phyloP scores from a whole-genome alignment of 2,797 vertebrate species.

The Hoplostethus mediterraneus region DNA sequence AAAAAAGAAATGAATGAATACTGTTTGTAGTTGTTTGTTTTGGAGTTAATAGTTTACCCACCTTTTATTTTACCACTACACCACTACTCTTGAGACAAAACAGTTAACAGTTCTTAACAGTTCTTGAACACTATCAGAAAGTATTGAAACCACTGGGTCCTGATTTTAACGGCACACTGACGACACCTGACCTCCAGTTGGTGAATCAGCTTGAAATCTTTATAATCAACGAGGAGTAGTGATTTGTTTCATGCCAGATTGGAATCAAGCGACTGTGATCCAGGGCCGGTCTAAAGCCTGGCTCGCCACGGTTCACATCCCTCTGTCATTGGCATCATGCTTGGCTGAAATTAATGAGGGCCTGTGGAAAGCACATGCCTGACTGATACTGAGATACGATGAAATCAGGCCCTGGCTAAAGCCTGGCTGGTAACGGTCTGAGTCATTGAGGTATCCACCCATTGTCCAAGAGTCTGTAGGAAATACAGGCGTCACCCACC shows the following conservation, averaged over 20 bases:
- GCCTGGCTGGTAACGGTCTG: conserved; percentile 15
- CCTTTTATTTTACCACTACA: too few relatives aligned
- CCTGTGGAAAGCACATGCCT: conserved; percentile 17
- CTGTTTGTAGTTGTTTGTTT: too few relatives aligned
- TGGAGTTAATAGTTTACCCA: too few relatives aligned
- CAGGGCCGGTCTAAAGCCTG: conserved; percentile 14
- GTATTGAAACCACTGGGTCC: too few relatives aligned
- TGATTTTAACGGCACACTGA: not conserved
- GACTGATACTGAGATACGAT: conserved; percentile 36
- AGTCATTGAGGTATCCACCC: conserved; percentile 3
- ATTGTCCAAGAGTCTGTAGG: conserved; percentile 9
- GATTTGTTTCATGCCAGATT: conserved; percentile 26
- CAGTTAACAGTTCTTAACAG: too few relatives aligned
- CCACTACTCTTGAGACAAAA: not conserved
- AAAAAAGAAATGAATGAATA: too few relatives aligned
- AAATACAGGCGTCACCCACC: conserved; percentile 26
- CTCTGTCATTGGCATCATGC: conserved; percentile 24
- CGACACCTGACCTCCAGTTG: too few relatives aligned
- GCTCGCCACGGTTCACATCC: conserved; percentile 6
- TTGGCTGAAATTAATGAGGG: conserved; percentile 21
- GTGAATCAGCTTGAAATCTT: conserved; percentile 6
- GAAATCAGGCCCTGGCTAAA: conserved; percentile 39
- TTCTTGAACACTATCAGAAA: too few relatives aligned
- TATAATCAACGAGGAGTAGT: conserved; percentile 19
- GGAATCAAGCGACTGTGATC: conserved; percentile 12